Evolutionary conservation across 1,140 invertebrate genomes (phyloP).

Genomic region (Heliconius nattereri): DNA sequence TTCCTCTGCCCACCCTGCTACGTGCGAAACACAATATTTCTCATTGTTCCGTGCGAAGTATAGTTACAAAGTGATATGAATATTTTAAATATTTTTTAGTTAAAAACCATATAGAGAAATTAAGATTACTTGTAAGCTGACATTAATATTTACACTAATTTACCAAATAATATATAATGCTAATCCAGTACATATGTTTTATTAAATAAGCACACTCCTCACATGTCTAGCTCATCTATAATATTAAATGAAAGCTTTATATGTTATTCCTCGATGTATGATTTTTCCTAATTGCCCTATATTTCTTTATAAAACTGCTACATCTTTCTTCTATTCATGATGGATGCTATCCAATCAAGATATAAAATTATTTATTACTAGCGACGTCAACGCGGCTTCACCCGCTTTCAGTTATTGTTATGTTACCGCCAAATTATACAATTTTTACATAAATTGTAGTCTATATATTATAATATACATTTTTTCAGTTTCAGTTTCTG

Average conservation of each 20-base stretch:
- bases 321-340: background rate
- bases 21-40: too few species aligned
- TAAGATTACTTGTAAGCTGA: too few species aligned
- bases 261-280: background rate
- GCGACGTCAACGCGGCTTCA: too few species aligned
- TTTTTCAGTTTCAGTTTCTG: too few species aligned
- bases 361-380: background rate
- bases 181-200: background rate
- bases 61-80: too few species aligned
- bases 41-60: too few species aligned
- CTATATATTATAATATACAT: background rate
- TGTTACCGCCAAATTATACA: too few species aligned
- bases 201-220: background rate
- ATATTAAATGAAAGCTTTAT: background rate
- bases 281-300: background rate
- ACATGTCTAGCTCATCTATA: background rate
- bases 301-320: background rate
- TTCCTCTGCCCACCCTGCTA: too few species aligned
- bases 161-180: background rate
- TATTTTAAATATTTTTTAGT: too few species aligned
- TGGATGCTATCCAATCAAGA: background rate
- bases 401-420: background rate
- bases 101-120: too few species aligned
- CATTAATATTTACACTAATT: too few species aligned
- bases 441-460: too few species aligned